Base-by-base conservation (phyloP, 2,888 invertebrate genomes). In the Nephrotoma flavescens region DNA sequence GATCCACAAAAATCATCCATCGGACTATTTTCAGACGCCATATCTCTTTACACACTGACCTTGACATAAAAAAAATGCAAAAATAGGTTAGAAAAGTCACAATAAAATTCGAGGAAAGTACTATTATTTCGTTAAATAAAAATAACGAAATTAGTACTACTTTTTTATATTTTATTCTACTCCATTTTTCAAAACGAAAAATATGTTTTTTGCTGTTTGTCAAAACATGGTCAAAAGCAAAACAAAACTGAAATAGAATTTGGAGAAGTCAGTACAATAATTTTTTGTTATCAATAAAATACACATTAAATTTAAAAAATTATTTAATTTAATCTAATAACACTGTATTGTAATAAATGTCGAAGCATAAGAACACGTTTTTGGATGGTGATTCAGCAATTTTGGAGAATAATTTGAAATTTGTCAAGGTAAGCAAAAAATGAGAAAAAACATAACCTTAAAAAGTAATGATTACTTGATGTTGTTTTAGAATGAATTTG, bases 1-100 rank as follows among this genome's bases (percentile, higher is more conserved):
- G 95, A 94, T 89, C 96, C 96, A 91, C 96, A 96, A 93, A 96
- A 96, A 89, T 93, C 92, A 91, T 96, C 95, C 93, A 96, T 94
- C 89, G 71, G 12, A 42, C 84, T 15, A 3, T 3, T 31, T n/a
- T 41, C 42, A 15, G 84, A 42, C 84, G 71, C 71, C 71, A 71
- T 71, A 4, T 71, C 71, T 71, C 71, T 57, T 19, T 71, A 71
- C 9, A 71, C 71, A 71, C 71, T 71, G 71, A 71, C 71, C 71
- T 71, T 71, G 71, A 71, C 71, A 71, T 71, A 31, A 71, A 71
- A 71, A 71, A 71, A 31, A 71, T 0, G 2, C 9, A 71, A 52
- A 52, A 11, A 6, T 52, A 15, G 31, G 31, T 71, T 71, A 71
- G 71, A 71, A 47, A 12, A 47, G 9, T 57, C 15, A 4, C 4